Conservation (phyloP, 2,797 vertebrate species). For the Phaenicophaeus curvirostris region DNA sequence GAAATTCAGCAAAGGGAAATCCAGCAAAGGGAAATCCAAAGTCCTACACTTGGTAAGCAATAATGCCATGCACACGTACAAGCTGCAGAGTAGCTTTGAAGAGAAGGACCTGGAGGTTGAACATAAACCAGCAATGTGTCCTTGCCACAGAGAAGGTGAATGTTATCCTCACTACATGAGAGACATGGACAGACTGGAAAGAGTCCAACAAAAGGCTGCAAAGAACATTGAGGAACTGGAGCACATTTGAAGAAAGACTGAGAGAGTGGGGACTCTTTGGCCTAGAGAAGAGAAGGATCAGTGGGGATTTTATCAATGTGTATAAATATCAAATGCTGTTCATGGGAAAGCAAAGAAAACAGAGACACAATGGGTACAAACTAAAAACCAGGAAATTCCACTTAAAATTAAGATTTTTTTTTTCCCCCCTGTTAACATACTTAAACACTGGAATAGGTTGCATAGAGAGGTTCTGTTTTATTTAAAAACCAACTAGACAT, state of each 20-base stretch:
- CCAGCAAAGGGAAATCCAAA: background rate
- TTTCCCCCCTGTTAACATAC: background rate
- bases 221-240: background rate
- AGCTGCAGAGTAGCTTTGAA: background rate
- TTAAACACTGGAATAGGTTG: background rate
- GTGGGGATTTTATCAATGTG: background rate
- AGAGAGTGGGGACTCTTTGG: background rate
- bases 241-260: background rate
- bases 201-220: background rate
- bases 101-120: background rate
- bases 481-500: background rate
- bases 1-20: background rate
- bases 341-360: background rate
- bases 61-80: fast-evolving
- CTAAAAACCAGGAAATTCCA: background rate
- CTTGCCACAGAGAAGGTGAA: background rate
- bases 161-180: too few species aligned
- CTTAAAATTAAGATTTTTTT: background rate
- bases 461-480: background rate
- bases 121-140: background rate
- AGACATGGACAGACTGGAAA: background rate
- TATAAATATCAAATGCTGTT: background rate
- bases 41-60: background rate
- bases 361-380: background rate
- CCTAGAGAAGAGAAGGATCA: background rate